Conservation (phyloP, 2,113 vertebrate genomes). For the Sakesphorus luctuosus region DNA sequence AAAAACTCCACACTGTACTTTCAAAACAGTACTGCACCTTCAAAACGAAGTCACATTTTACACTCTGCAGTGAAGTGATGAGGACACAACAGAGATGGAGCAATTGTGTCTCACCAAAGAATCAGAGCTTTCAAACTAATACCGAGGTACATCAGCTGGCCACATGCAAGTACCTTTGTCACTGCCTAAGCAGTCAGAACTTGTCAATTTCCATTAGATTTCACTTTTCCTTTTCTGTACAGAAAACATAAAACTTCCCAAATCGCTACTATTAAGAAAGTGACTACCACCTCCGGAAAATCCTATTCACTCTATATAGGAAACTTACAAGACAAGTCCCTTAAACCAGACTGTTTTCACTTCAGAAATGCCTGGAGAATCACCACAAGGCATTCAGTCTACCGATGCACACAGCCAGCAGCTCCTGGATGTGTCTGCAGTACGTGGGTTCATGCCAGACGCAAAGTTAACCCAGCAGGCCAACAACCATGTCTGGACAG, state of each 20-base stretch:
- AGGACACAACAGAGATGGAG: neutral
- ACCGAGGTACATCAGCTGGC: neutral
- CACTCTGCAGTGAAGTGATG: neutral
- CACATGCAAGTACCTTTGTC: accelerated
- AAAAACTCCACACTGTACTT: neutral
- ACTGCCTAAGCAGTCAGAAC: neutral
- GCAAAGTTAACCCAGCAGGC: neutral
- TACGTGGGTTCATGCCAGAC: neutral
- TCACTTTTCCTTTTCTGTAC: neutral
- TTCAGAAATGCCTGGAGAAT: neutral
- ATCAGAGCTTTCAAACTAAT: neutral
- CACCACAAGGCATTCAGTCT: neutral
- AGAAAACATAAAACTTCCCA: neutral
- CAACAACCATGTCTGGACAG: accelerated
- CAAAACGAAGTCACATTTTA: neutral
- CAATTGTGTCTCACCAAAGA: neutral
- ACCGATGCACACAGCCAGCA: neutral
- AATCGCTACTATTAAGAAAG: neutral
- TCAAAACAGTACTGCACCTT: neutral
- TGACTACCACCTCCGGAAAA: neutral
- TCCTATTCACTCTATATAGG: neutral
- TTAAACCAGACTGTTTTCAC: neutral
- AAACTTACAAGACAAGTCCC: neutral
- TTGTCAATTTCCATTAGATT: neutral
- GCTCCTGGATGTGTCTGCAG: neutral